Evolutionary conservation across 2,888 invertebrate species (phyloP), one percentile per base, ranked within the genome.

Genomic region (Hymenopus coronatus): DNA sequence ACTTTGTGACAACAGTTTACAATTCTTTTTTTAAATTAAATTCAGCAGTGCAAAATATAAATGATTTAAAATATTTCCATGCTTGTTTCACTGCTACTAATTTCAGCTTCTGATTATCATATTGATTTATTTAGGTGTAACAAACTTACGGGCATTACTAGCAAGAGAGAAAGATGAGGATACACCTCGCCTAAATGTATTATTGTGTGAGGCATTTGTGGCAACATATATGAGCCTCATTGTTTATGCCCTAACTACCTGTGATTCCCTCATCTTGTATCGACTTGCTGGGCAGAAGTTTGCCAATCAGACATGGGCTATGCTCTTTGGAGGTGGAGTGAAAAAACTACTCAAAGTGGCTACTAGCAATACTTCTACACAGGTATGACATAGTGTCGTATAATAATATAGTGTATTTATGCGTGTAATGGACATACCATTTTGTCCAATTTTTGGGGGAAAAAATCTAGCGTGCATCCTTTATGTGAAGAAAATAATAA

Each of bases 81-180:
- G 28, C 28, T 84, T 84, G 3, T 84, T 4, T 84, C 20, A 15
- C 20, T 15, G 20, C 81, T n/a, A n/a, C n/a, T n/a, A n/a, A n/a
- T n/a, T n/a, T n/a, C n/a, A 14, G n/a, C 25, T 27, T 7, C 14
- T 82, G 82, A 8, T n/a, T 9, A 27, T 82, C 6, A n/a, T 6
- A 82, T 82, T 83, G 28, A 4, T 40, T 27, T 87, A 28, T 89
- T 83, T 30, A 90, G 99, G 99, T 20, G 99, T 99, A 0, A 98
- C 98, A 0, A 98, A 98, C 89, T 94, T 99, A 83, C 95, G 99
- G 40, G 98, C 98, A 0, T 94, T 99, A 83, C 94, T 99, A 9
- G 97, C 98, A 0, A 95, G 98, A 30, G 99, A 99, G 91, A 98
- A 98, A 91, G 99, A 99, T 92, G 98, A 98, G 92, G 98, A 98